phyloP scores from a whole-genome alignment of 2,113 vertebrate species.

The Erythrolamprus reginae region DNA sequence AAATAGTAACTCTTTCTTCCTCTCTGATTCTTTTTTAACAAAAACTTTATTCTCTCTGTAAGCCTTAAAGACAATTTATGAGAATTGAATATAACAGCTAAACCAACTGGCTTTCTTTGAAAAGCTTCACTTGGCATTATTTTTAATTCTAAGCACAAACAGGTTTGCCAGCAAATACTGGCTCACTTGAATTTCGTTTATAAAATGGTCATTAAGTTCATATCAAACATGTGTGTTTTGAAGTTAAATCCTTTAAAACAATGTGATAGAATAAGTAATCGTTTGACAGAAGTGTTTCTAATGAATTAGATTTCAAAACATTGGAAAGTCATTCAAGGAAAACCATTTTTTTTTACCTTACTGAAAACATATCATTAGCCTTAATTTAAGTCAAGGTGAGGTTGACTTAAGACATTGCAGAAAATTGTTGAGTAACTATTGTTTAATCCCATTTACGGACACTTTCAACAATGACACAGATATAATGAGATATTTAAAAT shows the following conservation, averaged over 20 bases:
- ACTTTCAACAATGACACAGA: slow-evolving; percentile 70
- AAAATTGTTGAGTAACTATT: slow-evolving; percentile 59
- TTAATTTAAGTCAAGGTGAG: slow-evolving; percentile 65
- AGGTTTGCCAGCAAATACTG: slow-evolving; percentile 25
- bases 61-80: slow-evolving; percentile 21
- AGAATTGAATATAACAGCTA: slow-evolving; percentile 13
- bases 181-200: slow-evolving; percentile 42
- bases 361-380: slow-evolving; percentile 67
- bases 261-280: slow-evolving; percentile 47
- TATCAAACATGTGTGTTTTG: slow-evolving; percentile 34
- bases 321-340: slow-evolving; percentile 62
- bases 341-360: slow-evolving; percentile 56
- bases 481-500: slow-evolving; percentile 73
- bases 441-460: slow-evolving; percentile 75
- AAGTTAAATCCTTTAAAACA: slow-evolving; percentile 49
- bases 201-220: slow-evolving; percentile 22
- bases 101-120: slow-evolving; percentile 27
- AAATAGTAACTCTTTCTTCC: background rate
- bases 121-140: slow-evolving; percentile 32
- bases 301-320: slow-evolving; percentile 51
- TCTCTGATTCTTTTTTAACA: background rate
- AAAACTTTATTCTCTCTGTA: background rate
- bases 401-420: slow-evolving; percentile 35
- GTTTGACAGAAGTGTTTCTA: slow-evolving; percentile 37
- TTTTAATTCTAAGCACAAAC: slow-evolving; percentile 51